These are phyloP conservation scores for Caenorhabditis sp. DNA, from an alignment of 2,888 invertebrate species.

Conservation along the genomic window DNA sequence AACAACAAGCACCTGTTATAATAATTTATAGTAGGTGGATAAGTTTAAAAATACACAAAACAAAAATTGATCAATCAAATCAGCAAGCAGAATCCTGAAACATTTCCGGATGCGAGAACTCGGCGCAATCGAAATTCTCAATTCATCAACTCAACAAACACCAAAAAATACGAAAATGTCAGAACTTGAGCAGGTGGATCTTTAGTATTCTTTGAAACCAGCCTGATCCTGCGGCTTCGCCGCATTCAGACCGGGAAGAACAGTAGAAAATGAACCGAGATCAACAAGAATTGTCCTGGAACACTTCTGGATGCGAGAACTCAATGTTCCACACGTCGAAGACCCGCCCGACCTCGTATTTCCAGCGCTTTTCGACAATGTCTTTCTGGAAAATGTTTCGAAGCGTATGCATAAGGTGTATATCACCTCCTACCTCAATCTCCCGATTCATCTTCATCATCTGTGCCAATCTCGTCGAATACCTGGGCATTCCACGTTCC, in stretches of 20 bases:
- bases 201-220: no score
- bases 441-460: conserved; percentile 57
- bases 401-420: neutral
- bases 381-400: conserved; percentile 51
- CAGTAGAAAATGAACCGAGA: no score
- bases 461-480: conserved; percentile 58
- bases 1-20: no score
- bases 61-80: no score
- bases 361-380: conserved; percentile 40
- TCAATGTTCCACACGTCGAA: conserved; percentile 65
- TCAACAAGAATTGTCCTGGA: conserved; percentile 33
- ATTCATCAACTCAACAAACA: no score
- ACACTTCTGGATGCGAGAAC: conserved; percentile 43
- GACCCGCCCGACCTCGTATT: conserved; percentile 53
- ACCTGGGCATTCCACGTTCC: conserved; percentile 28
- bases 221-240: no score
- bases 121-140: conserved; percentile 64
- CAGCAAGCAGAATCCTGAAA: conserved; percentile 21
- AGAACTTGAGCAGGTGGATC: no score
- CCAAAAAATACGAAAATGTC: no score
- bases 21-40: no score
- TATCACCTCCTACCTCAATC: conserved; percentile 56
- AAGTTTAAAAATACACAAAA: no score
- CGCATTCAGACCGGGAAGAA: no score
- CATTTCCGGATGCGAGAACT: conserved; percentile 60